phyloP scores from a whole-genome alignment of 2,888 invertebrate species.

The Phyto melanocephala region DNA sequence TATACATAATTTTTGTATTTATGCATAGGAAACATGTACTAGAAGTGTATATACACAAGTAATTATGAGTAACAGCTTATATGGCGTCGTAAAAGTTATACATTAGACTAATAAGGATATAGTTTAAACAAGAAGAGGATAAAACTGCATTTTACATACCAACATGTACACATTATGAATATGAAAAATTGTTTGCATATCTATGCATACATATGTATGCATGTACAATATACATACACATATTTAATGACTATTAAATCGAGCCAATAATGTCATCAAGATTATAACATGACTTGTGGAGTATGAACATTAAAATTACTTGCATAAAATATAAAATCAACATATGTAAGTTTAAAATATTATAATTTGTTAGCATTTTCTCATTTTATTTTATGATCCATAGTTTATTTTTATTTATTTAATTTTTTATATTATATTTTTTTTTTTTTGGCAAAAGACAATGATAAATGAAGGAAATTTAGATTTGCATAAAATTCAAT shows the following conservation, averaged over 20 bases:
- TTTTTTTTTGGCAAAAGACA: conserved; percentile 32
- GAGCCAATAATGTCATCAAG: conserved; percentile 61
- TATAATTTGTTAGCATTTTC: neutral
- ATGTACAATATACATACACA: neutral
- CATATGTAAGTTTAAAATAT: conserved; percentile 33
- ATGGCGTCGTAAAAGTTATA: conserved; percentile 52
- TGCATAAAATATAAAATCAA: conserved; percentile 14
- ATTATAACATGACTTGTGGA: conserved; percentile 27
- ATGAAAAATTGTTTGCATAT: neutral
- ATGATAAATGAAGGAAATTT: conserved; percentile 58
- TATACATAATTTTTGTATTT: neutral
- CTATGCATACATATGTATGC: neutral
- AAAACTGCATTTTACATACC: neutral
- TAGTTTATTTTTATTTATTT: no score
- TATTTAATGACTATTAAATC: conserved; percentile 52
- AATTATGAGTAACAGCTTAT: conserved; percentile 42
- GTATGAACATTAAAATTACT: conserved; percentile 7
- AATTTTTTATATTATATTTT: no score
- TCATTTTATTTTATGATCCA: neutral
- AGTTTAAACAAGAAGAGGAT: conserved; percentile 20
- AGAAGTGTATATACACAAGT: neutral
- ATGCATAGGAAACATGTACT: neutral
- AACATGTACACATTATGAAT: neutral
- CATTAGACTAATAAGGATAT: conserved; percentile 35
- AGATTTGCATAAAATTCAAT: conserved; percentile 29